These are phyloP conservation scores for Gymnopithys bicolor DNA, from an alignment of 2,797 vertebrate genomes.

Conservation along the genomic window DNA sequence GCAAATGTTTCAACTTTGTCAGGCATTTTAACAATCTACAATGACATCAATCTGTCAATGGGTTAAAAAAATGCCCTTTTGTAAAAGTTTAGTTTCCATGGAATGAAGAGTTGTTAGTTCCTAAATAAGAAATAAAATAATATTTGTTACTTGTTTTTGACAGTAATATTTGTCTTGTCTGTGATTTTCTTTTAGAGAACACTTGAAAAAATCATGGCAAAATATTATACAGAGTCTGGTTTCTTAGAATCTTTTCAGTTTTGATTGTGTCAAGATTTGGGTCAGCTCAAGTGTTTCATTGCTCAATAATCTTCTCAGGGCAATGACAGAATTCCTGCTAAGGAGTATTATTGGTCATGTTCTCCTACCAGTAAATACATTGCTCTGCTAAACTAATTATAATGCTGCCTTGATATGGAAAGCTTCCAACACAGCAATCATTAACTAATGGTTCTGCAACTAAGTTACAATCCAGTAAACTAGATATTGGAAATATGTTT, in stretches of 20 bases:
- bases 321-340: neutral
- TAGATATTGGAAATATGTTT: neutral
- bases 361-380: neutral
- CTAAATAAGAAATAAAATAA: neutral
- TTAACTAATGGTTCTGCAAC: neutral
- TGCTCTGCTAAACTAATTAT: neutral
- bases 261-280: neutral
- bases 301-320: neutral
- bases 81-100: neutral
- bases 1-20: neutral
- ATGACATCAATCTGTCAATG: neutral
- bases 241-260: neutral
- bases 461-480: neutral
- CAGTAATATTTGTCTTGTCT: neutral
- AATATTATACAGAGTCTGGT: neutral
- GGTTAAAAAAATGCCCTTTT: neutral
- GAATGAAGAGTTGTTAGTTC: neutral
- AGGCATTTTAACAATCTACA: too few relatives aligned
- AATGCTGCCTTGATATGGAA: neutral
- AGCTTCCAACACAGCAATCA: neutral
- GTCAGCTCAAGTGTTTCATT: neutral
- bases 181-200: neutral
- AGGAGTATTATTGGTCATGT: neutral
- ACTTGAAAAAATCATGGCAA: neutral
- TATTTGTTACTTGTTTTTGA: neutral